phyloP scores from a whole-genome alignment of 2,888 invertebrate genomes.

The Leptinotarsa tumamoca region DNA sequence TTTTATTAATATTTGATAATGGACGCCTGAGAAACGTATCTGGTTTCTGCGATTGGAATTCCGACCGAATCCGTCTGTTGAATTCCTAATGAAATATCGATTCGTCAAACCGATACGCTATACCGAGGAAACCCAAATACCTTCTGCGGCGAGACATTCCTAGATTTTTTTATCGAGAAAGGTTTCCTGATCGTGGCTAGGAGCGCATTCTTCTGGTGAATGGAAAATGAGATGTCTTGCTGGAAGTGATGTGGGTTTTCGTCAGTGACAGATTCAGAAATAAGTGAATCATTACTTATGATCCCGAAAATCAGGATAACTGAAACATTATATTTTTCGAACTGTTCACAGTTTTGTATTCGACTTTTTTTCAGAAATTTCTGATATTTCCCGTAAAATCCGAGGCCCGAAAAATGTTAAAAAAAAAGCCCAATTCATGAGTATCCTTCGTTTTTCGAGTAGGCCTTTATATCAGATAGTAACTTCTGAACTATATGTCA shows the following conservation, averaged over 20 bases:
- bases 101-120: slow-evolving; percentile 20
- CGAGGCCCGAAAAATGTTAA: neutral
- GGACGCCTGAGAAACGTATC: slow-evolving; percentile 23
- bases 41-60: slow-evolving; percentile 19
- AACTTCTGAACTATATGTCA: no score
- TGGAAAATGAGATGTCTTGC: neutral
- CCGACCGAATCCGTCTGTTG: slow-evolving; percentile 23
- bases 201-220: neutral
- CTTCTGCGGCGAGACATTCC: neutral
- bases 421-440: no score
- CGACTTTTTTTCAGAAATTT: no score
- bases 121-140: slow-evolving; percentile 18
- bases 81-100: slow-evolving; percentile 34
- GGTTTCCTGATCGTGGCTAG: neutral
- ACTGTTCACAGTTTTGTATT: no score
- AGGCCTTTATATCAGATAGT: no score
- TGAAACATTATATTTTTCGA: no score
- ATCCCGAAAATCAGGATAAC: no score
- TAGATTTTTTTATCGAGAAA: neutral
- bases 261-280: no score
- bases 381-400: no score
- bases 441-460: no score
- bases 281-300: neutral
- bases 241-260: slow-evolving; percentile 2
- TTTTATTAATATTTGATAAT: slow-evolving; percentile 23